A percentile compares a stretch with the other conserved stretches of the same genome.
Conservation (phyloP, 2,113 vertebrate genomes). For the Hemicordylus capensis region DNA sequence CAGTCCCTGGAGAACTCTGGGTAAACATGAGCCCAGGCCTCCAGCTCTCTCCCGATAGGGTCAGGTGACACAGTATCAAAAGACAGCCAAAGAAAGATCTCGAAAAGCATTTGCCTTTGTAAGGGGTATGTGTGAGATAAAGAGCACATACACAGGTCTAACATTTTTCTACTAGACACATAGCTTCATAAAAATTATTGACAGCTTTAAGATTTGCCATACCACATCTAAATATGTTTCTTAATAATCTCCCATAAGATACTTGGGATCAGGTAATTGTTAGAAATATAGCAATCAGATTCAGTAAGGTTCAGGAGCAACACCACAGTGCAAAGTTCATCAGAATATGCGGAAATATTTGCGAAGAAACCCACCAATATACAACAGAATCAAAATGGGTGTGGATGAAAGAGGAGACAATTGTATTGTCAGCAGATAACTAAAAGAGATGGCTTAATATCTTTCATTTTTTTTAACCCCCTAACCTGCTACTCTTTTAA, state of each 20-base stretch:
- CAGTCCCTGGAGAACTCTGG: conserved; percentile 76
- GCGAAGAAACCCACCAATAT: neutral
- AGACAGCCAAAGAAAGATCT: conserved; percentile 79
- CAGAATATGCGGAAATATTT: neutral
- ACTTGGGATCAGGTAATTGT: neutral
- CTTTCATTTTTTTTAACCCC: conserved; percentile 7
- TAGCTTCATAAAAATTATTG: conserved; percentile 30
- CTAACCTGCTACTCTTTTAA: neutral
- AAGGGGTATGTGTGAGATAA: neutral
- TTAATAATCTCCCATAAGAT: neutral
- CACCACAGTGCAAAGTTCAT: neutral
- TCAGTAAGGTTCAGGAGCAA: conserved; percentile 20
- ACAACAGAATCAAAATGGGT: neutral
- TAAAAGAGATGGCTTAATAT: neutral
- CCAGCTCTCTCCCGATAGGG: conserved; percentile 74
- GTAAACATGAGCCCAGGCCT: conserved; percentile 81
- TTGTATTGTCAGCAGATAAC: conserved; percentile 34
- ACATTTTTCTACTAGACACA: conserved; percentile 45
- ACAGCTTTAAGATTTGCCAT: neutral
- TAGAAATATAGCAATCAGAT: neutral
- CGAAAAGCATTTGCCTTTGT: conserved; percentile 67
- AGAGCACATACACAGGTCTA: conserved; percentile 47
- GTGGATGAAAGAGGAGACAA: neutral
- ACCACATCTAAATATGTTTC: neutral
- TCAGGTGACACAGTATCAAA: conserved; percentile 82